These are phyloP conservation scores for Plecturocebus donacophilus DNA, from an alignment of 2,113 vertebrate species.

Conservation along the genomic window DNA sequence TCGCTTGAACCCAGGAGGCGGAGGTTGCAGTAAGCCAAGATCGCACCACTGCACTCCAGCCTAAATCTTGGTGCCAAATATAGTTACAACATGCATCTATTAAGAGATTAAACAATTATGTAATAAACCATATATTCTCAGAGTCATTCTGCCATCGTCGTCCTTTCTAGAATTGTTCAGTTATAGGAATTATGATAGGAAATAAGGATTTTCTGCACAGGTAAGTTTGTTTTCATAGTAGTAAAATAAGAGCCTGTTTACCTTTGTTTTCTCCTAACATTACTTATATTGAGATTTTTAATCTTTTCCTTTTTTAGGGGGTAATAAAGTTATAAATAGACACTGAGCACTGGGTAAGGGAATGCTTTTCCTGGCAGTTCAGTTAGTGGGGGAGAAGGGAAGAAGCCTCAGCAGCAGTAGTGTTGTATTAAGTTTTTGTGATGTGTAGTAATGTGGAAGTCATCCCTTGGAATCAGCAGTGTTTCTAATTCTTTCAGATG, in stretches of 20 bases:
- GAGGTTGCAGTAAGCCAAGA: too few relatives aligned
- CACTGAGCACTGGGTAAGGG: not conserved
- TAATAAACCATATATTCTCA: not conserved
- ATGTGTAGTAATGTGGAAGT: not conserved
- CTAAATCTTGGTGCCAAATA: not conserved
- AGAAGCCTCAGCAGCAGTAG: not conserved
- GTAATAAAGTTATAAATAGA: not conserved
- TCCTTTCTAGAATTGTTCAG: slow-evolving; percentile 40
- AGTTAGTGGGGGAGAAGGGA: not conserved
- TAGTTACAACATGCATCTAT: not conserved
- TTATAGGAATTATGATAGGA: slow-evolving; percentile 34
- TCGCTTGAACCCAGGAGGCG: too few relatives aligned
- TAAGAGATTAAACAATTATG: slow-evolving; percentile 26
- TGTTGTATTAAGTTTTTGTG: not conserved
- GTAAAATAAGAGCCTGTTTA: not conserved
- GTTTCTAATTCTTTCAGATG: not conserved
- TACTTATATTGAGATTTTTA: not conserved
- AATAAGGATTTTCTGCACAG: slow-evolving; percentile 53
- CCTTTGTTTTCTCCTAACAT: slow-evolving; percentile 22
- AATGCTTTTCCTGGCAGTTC: not conserved
- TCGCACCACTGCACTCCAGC: too few relatives aligned
- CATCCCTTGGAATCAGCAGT: not conserved
- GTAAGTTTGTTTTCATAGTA: slow-evolving; percentile 62
- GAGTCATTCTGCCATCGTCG: slow-evolving; percentile 46
- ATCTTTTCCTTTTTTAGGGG: not conserved